Conservation (phyloP, 2,888 invertebrate genomes). For the Rutpela maculata region DNA sequence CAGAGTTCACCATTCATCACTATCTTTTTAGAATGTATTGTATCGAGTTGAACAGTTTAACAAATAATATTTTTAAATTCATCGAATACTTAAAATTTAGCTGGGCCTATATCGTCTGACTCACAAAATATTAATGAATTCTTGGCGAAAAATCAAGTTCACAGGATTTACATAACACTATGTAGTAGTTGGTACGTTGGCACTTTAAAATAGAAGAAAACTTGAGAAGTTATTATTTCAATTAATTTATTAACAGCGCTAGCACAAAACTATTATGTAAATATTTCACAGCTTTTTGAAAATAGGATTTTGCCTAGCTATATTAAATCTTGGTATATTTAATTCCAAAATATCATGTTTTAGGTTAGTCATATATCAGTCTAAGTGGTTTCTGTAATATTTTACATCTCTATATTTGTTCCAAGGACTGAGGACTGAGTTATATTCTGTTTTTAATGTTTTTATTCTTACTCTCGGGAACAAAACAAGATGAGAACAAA, state of each 20-base stretch:
- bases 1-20: slow-evolving; percentile 40
- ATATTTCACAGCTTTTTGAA: slow-evolving; percentile 15
- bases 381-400: too few relatives aligned
- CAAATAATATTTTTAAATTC: slow-evolving; percentile 58
- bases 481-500: too few relatives aligned
- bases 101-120: slow-evolving; percentile 39
- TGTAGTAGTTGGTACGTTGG: slow-evolving; percentile 26
- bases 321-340: neutral
- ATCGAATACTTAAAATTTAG: slow-evolving; percentile 40
- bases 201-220: slow-evolving; percentile 41
- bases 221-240: slow-evolving; percentile 1
- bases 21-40: slow-evolving; percentile 40
- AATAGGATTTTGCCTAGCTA: neutral
- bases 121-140: slow-evolving; percentile 51
- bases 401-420: too few relatives aligned
- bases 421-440: too few relatives aligned
- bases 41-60: slow-evolving; percentile 54
- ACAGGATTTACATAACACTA: slow-evolving; percentile 51
- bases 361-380: too few relatives aligned
- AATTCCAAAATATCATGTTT: neutral
- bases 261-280: slow-evolving; percentile 19
- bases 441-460: too few relatives aligned
- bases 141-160: slow-evolving; percentile 55
- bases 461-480: too few relatives aligned
- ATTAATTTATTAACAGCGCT: slow-evolving; percentile 14